Base-by-base conservation (phyloP, 2,797 vertebrate genomes). In the Sebastes paucispinis region DNA sequence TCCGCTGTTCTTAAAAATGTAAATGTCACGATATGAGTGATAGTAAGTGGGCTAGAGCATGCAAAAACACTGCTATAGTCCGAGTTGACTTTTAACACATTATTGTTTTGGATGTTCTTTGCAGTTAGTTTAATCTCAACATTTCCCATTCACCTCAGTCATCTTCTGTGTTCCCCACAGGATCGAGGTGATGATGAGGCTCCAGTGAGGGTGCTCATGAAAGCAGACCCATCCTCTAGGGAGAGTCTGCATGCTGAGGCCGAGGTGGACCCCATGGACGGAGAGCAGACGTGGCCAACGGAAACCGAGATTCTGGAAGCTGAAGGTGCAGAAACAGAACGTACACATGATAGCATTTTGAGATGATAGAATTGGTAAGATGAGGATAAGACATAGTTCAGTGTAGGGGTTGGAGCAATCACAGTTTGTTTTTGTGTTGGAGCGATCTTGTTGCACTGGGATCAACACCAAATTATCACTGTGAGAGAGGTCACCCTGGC, bases 271-370 rank as follows among this genome's bases (percentile, higher is more conserved):
- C 97, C 98, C 24, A 98, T 99, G 98, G 98, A 98, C 2, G 98
- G 98, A 55, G 98, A 99, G 80, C 98, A 99, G 88, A 99, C 98
- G 0, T 99, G 98, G 98, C 98, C 98, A 27, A 98, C 98, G 2
- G 98, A 98, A 20, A 93, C 96, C 4, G 98, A 99, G 69, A 95
- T 99, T 83, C 94, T 91, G 69, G 98, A 99, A 84, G 97, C 98
- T 69, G 96, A 98, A 79, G 97, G 98, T 99, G 78, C 90, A 91
- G 57, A 75, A 31, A 58, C 7, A 27, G 6, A 62, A 16, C 2
- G 20, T 32, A 22, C 7, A 47, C 12, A 58, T 43, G 6, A 58
- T 2, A 5, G 6, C 14, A n/a, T 70, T 36, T 43, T 70, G 11
- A 64, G 20, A 55, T 14, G 27, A 75, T 34, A 1, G 10, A 34